Evolutionary conservation across 2,888 invertebrate genomes (phyloP).

Genomic region (Pyrrhia umbra): DNA sequence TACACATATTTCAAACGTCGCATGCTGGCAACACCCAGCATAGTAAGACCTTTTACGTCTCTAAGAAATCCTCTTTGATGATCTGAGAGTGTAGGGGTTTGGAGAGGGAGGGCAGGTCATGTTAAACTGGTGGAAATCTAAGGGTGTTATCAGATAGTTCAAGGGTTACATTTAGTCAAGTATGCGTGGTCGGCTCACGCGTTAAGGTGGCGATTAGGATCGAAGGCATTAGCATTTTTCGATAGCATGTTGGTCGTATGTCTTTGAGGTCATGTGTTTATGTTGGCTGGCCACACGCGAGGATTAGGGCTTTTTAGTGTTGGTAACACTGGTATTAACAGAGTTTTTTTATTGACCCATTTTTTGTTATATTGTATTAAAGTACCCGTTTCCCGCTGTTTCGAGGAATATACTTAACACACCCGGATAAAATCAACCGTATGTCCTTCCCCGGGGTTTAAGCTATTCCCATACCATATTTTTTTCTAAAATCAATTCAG

Average conservation of each 20-base stretch:
- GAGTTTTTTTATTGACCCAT: constrained; percentile 19
- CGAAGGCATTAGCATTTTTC: constrained; percentile 86
- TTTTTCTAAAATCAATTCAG: too few species aligned
- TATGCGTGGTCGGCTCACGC: constrained; percentile 88
- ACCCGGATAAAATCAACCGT: too few species aligned
- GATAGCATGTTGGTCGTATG: constrained; percentile 77
- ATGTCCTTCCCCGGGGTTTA: too few species aligned
- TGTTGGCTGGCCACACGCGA: constrained; percentile 78
- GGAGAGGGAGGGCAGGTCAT: constrained; percentile 60
- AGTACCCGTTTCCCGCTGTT: too few species aligned
- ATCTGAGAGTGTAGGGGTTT: background rate
- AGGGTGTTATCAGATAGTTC: constrained; percentile 86
- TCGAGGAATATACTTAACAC: too few species aligned
- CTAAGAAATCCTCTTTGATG: background rate
- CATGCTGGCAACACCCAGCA: constrained; percentile 76
- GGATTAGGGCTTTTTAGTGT: constrained; percentile 36
- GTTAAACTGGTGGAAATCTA: constrained; percentile 68
- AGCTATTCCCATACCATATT: too few species aligned
- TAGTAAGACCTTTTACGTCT: constrained; percentile 61
- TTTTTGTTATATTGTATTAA: background rate
- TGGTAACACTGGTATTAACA: constrained; percentile 11
- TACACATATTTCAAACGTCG: constrained; percentile 88
- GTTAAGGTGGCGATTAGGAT: constrained; percentile 82
- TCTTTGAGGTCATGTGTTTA: constrained; percentile 87
- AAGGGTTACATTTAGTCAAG: constrained; percentile 86